These are phyloP conservation scores for Mesodorylaimus sp. DNA, from an alignment of 2,888 invertebrate species.

Conservation along the genomic window DNA sequence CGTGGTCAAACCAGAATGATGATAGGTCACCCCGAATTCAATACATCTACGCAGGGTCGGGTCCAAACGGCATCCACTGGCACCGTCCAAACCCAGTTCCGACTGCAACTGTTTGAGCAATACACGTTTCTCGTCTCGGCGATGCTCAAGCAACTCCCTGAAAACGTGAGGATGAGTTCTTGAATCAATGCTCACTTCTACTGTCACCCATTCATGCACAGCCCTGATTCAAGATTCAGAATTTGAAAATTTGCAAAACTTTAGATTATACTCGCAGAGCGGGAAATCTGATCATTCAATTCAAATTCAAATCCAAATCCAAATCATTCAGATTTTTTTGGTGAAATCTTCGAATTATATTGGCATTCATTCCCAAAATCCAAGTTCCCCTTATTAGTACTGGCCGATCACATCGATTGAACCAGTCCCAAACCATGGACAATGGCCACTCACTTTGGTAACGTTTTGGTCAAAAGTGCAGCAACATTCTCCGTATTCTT, in stretches of 20 bases:
- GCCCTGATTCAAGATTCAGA: too few relatives aligned
- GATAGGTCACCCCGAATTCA: conserved; percentile 68
- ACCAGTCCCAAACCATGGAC: too few relatives aligned
- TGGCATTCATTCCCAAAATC: not conserved
- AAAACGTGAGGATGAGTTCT: conserved; percentile 9
- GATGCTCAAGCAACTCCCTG: conserved; percentile 7
- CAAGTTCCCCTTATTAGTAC: too few relatives aligned
- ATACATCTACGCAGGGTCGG: conserved; percentile 48
- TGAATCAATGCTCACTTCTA: too few relatives aligned
- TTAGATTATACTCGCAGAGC: too few relatives aligned
- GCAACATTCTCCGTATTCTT: conserved; percentile 81
- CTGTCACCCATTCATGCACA: too few relatives aligned
- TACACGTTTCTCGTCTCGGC: not conserved
- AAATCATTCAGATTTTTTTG: not conserved
- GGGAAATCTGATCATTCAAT: not conserved
- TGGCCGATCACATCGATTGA: too few relatives aligned
- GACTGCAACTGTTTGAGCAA: conserved; percentile 5
- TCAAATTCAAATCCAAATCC: not conserved
- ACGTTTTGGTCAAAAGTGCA: conserved; percentile 48
- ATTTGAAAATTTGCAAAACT: too few relatives aligned
- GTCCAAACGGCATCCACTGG: too few relatives aligned
- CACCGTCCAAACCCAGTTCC: conserved; percentile 47
- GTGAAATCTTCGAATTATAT: not conserved
- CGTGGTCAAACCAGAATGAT: conserved; percentile 62
- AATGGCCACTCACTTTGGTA: conserved; percentile 32